These are phyloP conservation scores for Alviniconcha marisindica DNA, from an alignment of 1,140 invertebrate species.

Conservation along the genomic window DNA sequence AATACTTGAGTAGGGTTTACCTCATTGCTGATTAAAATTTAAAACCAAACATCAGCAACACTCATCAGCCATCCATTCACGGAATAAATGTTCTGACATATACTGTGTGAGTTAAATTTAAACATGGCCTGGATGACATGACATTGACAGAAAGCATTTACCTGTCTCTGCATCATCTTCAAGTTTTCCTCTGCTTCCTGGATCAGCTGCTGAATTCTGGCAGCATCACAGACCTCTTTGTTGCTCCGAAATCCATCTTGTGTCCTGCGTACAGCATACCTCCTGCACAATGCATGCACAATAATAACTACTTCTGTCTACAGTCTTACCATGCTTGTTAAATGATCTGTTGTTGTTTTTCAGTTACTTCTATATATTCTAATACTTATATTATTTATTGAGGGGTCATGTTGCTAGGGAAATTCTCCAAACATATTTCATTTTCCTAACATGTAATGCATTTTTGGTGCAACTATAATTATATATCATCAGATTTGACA, in stretches of 20 bases:
- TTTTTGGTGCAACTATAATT: too few species aligned
- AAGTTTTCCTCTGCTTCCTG: constrained; percentile 70
- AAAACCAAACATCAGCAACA: background rate
- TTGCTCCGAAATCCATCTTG: constrained; percentile 73
- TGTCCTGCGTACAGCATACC: constrained; percentile 71
- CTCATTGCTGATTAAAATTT: background rate
- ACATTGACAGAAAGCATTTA: constrained; percentile 30
- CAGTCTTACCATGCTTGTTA: background rate
- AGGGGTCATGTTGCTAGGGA: too few species aligned
- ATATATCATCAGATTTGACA: too few species aligned
- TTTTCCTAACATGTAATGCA: too few species aligned
- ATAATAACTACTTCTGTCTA: background rate
- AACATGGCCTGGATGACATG: background rate
- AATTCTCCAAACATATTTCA: too few species aligned
- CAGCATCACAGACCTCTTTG: constrained; percentile 63
- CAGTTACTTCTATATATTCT: background rate
- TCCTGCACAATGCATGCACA: constrained; percentile 64
- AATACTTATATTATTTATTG: background rate
- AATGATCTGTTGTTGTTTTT: background rate
- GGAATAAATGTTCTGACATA: background rate
- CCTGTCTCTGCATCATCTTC: constrained; percentile 74
- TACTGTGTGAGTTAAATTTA: background rate
- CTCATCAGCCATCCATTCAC: background rate
- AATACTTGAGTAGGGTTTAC: too few species aligned
- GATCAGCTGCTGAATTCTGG: constrained; percentile 63